A percentile compares a stretch with the other conserved stretches of the same genome.
These are phyloP conservation scores for Nothocercus nigrocapillus DNA, from an alignment of 2,113 vertebrate genomes.

Conservation along the genomic window DNA sequence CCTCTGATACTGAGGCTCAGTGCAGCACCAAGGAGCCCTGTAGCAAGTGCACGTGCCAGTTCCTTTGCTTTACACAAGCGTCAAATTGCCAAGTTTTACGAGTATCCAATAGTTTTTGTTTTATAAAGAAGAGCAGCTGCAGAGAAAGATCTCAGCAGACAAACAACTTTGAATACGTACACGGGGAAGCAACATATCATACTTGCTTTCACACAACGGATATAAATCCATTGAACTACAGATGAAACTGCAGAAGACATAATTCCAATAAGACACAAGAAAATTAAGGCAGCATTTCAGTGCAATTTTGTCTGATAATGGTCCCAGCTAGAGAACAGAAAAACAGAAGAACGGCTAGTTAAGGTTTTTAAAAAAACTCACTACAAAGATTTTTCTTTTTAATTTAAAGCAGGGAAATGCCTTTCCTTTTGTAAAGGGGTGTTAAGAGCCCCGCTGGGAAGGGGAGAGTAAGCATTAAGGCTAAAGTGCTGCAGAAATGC, in stretches of 20 bases:
- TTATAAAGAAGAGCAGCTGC: neutral
- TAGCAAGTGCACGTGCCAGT: too few species aligned
- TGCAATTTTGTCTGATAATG: neutral
- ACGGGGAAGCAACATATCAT: neutral
- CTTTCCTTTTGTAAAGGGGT: neutral
- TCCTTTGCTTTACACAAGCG: neutral
- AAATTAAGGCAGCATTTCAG: neutral
- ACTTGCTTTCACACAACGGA: neutral
- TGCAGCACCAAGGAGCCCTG: neutral
- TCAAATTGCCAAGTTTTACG: neutral
- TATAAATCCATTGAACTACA: neutral
- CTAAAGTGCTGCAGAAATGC: neutral
- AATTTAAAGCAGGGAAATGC: neutral
- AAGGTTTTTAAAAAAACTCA: neutral
- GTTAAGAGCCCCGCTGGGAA: neutral
- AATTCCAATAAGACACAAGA: neutral
- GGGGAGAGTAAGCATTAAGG: neutral
- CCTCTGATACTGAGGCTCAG: neutral
- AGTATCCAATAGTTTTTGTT: neutral
- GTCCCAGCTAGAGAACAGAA: neutral
- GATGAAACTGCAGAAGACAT: neutral
- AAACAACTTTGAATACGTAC: neutral
- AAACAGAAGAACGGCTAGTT: neutral
- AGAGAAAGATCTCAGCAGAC: neutral
- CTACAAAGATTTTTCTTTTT: neutral